Percentiles rank a stretch among this genome's conserved stretches.
Conservation (phyloP, 1,140 invertebrate genomes). For the Bradynema listronoti region DNA sequence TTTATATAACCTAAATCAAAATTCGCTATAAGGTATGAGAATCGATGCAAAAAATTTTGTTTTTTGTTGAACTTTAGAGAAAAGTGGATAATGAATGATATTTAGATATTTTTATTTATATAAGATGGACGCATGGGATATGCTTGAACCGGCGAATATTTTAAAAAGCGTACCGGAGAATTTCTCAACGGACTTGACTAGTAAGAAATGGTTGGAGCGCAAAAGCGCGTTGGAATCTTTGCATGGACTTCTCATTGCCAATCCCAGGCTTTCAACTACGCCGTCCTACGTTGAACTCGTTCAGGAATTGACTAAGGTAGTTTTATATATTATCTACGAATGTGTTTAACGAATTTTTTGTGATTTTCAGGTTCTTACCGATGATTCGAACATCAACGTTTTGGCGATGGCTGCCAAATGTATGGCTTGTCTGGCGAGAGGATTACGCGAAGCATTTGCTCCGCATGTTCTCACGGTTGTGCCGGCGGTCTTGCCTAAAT, state of each 20-base stretch:
- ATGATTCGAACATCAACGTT: conserved; percentile 90
- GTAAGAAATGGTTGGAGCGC: conserved; percentile 91
- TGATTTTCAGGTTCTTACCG: conserved; percentile 64
- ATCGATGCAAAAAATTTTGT: no score
- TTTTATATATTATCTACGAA: conserved; percentile 2
- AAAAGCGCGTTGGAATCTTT: conserved; percentile 80
- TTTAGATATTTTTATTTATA: no score
- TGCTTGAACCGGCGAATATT: conserved; percentile 84
- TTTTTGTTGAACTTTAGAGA: no score
- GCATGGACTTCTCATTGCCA: conserved; percentile 68
- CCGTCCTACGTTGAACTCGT: conserved; percentile 71
- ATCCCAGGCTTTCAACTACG: conserved; percentile 62
- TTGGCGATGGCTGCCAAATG: conserved; percentile 79
- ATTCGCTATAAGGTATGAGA: no score
- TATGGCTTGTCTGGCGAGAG: conserved; percentile 72
- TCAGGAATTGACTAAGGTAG: conserved; percentile 77
- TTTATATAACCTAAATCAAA: no score
- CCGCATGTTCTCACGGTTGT: conserved; percentile 70
- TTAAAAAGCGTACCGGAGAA: conserved; percentile 84
- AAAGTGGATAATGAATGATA: no score
- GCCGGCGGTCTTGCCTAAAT: conserved; percentile 80
- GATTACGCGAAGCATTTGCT: conserved; percentile 78
- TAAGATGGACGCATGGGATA: conserved; percentile 76
- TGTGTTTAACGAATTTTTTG: not conserved
- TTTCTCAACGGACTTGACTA: conserved; percentile 63